phyloP scores from a whole-genome alignment of 2,113 vertebrate genomes.

The Heterotilapia buettikoferi region DNA sequence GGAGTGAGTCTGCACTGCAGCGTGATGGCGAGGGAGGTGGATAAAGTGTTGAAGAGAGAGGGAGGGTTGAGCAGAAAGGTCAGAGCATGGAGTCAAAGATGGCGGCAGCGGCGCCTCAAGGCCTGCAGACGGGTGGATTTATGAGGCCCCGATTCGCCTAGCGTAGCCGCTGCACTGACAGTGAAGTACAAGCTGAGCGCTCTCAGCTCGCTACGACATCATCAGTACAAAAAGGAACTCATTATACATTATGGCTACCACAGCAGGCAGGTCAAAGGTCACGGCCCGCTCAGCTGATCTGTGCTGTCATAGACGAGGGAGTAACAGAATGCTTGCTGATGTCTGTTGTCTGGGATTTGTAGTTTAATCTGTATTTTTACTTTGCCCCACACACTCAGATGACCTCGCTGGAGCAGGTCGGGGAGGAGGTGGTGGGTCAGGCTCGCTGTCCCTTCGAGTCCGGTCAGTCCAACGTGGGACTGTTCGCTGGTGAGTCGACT shows the following conservation, averaged over 20 bases:
- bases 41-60: not conserved
- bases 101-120: not conserved
- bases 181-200: not conserved
- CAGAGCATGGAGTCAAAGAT: not conserved
- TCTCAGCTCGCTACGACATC: not conserved
- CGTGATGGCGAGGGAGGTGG: not conserved
- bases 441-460: conserved; percentile 90
- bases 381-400: conserved; percentile 38
- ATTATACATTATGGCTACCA: not conserved
- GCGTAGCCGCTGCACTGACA: not conserved
- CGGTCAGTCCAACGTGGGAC: conserved; percentile 80
- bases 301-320: not conserved
- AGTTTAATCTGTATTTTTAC: not conserved
- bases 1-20: no score
- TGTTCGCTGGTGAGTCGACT: conserved; percentile 79
- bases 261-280: not conserved
- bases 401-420: conserved; percentile 74
- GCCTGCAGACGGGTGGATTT: not conserved
- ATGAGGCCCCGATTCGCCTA: not conserved
- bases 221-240: not conserved
- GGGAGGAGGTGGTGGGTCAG: conserved; percentile 83
- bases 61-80: not conserved
- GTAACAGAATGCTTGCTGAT: not conserved
- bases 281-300: not conserved
- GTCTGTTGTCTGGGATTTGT: not conserved